Percentiles rank a stretch among this genome's conserved stretches.
Evolutionary conservation across 2,113 vertebrate genomes (phyloP).

Genomic region (Colistium nudipinnis): DNA sequence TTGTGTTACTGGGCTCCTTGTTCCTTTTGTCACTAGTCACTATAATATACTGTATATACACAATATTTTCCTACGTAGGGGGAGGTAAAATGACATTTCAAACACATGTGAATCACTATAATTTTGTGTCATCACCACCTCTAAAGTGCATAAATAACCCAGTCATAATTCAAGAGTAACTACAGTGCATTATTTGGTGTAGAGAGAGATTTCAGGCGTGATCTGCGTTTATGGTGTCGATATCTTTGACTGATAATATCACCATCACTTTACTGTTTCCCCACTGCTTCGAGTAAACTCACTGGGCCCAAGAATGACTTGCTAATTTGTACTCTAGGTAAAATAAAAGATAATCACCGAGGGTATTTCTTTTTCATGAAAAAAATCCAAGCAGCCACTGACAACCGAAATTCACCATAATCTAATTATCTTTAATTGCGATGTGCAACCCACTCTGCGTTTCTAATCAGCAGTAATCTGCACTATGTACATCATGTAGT

Average conservation of each 20-base stretch:
- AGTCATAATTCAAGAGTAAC: neutral
- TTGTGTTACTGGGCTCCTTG: neutral
- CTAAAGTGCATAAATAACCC: neutral
- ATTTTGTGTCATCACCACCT: neutral
- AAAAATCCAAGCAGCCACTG: neutral
- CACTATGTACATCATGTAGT: conserved; percentile 47
- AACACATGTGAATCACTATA: neutral
- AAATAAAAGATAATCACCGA: neutral
- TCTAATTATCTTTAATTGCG: neutral
- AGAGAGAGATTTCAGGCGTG: neutral
- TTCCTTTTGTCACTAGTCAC: too few relatives aligned
- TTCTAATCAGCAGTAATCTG: conserved; percentile 34
- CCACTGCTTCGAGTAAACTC: neutral
- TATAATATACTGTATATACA: too few relatives aligned
- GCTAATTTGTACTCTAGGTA: neutral
- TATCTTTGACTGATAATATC: neutral
- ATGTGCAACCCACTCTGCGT: conserved; percentile 16
- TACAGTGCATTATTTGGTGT: neutral
- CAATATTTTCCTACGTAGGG: too few relatives aligned
- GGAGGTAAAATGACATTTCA: too few relatives aligned
- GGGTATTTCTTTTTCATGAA: neutral
- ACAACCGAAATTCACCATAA: conserved; percentile 6
- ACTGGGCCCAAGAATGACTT: neutral
- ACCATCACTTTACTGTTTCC: too few relatives aligned
- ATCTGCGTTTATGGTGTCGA: neutral